Evolutionary conservation across 2,113 vertebrate species (phyloP).

Genomic region (Drymodes brunneopygia): DNA sequence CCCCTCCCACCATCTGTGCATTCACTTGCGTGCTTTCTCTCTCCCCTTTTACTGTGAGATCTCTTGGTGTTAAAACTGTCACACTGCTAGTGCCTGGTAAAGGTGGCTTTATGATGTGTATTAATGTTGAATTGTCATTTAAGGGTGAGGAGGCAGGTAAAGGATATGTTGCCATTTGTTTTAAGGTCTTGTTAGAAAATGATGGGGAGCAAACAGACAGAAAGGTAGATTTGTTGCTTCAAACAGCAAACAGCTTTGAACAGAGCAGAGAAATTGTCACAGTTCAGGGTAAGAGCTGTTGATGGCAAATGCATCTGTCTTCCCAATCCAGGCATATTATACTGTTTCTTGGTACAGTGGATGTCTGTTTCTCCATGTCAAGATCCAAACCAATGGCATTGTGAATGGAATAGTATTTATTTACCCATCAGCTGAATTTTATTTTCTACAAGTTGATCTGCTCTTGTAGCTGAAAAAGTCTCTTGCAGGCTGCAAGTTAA

Average conservation of each 20-base stretch:
- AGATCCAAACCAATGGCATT: background rate
- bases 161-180: background rate
- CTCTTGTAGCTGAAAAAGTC: background rate
- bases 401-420: background rate
- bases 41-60: conserved; percentile 47
- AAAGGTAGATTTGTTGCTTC: background rate
- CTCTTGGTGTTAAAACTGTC: conserved; percentile 63
- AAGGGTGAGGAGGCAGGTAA: conserved; percentile 20
- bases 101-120: conserved; percentile 57
- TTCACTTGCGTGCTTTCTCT: conserved; percentile 47
- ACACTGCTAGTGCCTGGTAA: conserved; percentile 44
- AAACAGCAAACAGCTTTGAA: background rate
- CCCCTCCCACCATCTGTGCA: conserved; percentile 76
- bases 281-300: background rate
- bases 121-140: conserved; percentile 47
- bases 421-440: background rate
- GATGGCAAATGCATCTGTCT: background rate
- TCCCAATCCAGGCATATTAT: background rate
- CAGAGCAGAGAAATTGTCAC: background rate
- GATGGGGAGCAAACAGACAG: background rate
- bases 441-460: background rate
- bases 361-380: background rate
- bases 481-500: background rate
- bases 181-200: conserved; percentile 35
- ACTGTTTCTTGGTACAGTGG: background rate